These are phyloP conservation scores for Clarias batrachus DNA, from an alignment of 2,113 vertebrate species.

Conservation along the genomic window DNA sequence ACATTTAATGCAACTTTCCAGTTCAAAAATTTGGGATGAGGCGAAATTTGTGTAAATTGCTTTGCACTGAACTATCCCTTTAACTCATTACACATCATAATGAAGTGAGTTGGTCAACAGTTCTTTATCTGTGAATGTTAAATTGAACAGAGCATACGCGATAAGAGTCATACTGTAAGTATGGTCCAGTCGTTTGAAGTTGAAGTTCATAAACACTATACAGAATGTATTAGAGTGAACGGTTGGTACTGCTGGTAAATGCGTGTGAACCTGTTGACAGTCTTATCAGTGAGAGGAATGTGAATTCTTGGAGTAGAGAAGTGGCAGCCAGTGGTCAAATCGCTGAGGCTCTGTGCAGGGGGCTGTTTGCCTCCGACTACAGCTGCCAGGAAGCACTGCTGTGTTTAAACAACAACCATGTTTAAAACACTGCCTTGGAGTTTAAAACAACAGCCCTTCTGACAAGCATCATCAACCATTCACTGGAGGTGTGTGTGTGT, in stretches of 20 bases:
- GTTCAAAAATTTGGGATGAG: background rate
- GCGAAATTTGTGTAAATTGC: background rate
- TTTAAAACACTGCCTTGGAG: constrained; percentile 37
- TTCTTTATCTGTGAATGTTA: background rate
- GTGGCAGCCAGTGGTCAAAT: constrained; percentile 54
- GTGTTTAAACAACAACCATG: constrained; percentile 24
- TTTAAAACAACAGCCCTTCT: constrained; percentile 63
- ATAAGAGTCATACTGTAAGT: background rate
- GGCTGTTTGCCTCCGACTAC: constrained; percentile 57
- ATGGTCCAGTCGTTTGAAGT: background rate
- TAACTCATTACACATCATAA: background rate
- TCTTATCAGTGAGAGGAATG: constrained; percentile 65
- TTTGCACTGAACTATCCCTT: background rate
- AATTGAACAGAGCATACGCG: background rate
- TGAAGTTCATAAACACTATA: background rate
- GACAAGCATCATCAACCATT: constrained; percentile 42
- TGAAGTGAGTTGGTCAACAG: background rate
- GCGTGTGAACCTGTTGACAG: constrained; percentile 7
- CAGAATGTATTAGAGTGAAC: background rate
- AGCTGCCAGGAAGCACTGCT: constrained; percentile 61
- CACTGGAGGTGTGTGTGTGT: constrained; percentile 6
- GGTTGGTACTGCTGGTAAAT: background rate
- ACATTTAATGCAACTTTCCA: background rate
- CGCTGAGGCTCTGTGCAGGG: constrained; percentile 61
- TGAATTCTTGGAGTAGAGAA: constrained; percentile 63